phyloP scores from a whole-genome alignment of 2,797 vertebrate species.

The Sebastes cheni region DNA sequence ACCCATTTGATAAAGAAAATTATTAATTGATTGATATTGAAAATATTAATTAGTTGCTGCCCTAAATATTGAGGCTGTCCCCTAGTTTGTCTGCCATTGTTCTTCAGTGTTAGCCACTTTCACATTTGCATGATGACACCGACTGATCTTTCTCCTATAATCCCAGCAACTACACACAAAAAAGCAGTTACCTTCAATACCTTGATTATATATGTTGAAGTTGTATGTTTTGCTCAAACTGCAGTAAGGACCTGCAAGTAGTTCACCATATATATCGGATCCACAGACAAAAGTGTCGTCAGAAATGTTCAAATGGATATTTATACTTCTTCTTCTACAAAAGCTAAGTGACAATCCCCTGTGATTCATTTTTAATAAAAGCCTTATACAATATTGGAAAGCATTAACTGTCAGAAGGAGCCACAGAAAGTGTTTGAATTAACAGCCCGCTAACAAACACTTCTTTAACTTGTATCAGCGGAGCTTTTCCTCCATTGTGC shows the following conservation, averaged over 20 bases:
- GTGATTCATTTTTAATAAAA: neutral
- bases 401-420: neutral
- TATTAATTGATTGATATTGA: neutral
- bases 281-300: neutral
- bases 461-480: neutral
- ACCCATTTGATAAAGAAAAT: no score
- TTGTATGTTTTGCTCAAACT: neutral
- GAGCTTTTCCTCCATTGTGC: neutral
- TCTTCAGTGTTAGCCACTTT: neutral
- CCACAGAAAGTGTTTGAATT: neutral
- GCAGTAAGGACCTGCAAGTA: neutral
- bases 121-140: neutral
- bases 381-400: neutral
- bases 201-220: no score
- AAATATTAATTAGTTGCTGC: neutral
- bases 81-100: neutral
- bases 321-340: neutral
- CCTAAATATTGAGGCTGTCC: neutral
- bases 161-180: neutral
- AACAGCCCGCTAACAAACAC: neutral
- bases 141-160: neutral
- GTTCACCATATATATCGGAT: neutral
- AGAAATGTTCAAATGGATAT: neutral
- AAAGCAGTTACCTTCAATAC: accelerated
- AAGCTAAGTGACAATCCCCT: neutral